Evolutionary conservation across 2,113 vertebrate species (phyloP).

Genomic region (Bucco capensis): DNA sequence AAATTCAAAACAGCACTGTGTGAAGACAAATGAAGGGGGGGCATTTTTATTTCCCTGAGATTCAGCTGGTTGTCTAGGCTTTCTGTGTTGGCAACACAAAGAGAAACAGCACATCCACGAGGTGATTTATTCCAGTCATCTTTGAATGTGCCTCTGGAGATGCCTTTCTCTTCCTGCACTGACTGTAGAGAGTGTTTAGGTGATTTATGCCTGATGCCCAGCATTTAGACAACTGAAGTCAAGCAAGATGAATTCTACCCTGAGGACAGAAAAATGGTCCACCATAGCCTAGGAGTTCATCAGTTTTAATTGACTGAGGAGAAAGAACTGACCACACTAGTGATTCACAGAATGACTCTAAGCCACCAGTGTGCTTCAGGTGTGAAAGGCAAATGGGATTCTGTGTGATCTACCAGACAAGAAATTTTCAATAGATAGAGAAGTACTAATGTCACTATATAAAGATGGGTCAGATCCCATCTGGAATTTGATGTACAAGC

Average conservation of each 20-base stretch:
- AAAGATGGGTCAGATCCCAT: not conserved
- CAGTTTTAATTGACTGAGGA: slow-evolving; percentile 25
- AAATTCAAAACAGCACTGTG: not conserved
- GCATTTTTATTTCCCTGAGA: not conserved
- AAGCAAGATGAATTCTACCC: slow-evolving; percentile 24
- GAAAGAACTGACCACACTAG: not conserved
- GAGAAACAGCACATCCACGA: not conserved
- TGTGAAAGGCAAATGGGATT: not conserved
- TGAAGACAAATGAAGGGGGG: not conserved
- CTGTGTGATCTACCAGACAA: not conserved
- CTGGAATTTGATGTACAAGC: not conserved
- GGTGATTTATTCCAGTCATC: not conserved
- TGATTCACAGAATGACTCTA: not conserved
- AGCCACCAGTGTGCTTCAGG: not conserved
- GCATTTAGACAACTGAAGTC: slow-evolving; percentile 10
- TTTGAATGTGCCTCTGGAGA: not conserved
- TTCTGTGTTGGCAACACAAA: not conserved
- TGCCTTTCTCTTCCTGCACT: not conserved
- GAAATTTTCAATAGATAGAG: not conserved
- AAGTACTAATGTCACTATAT: not conserved
- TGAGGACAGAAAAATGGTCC: not conserved
- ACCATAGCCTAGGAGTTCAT: not conserved
- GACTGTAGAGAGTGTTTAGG: not conserved
- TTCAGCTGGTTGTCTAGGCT: not conserved
- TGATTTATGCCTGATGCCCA: not conserved